These are phyloP conservation scores for Meandrina meandrites DNA, from an alignment of 92 coral and sea anemone genomes.

Conservation along the genomic window DNA sequence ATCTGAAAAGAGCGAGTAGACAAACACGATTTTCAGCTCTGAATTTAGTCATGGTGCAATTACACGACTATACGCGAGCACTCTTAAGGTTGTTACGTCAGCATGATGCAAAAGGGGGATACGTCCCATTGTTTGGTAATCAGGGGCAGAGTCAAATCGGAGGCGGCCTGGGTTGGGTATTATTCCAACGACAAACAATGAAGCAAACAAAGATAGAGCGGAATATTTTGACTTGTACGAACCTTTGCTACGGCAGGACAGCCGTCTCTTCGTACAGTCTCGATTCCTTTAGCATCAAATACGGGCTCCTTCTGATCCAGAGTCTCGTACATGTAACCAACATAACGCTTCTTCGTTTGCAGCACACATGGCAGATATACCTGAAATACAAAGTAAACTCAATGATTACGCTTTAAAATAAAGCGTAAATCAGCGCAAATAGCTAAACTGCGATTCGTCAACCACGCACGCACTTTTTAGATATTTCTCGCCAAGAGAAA, in stretches of 20 bases:
- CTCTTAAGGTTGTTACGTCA: not conserved
- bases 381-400: conserved; percentile 34
- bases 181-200: not conserved
- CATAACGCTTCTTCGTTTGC: conserved; percentile 96
- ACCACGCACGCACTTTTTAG: not conserved
- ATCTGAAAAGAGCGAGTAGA: conserved; percentile 48
- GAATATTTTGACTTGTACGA: not conserved
- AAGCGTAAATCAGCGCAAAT: not conserved
- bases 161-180: not conserved
- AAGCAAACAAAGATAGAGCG: not conserved
- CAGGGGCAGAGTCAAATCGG: not conserved
- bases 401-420: not conserved
- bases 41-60: not conserved
- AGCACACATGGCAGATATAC: conserved; percentile 94
- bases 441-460: not conserved
- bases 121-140: too few species aligned
- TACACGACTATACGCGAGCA: too few species aligned
- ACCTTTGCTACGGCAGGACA: conserved; percentile 99
- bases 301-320: conserved; percentile 89
- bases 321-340: conserved; percentile 97
- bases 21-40: not conserved
- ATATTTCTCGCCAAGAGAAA: too few species aligned
- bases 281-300: conserved; percentile 97
- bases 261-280: conserved; percentile 92
- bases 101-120: not conserved